Evolutionary conservation across 2,888 invertebrate genomes (phyloP).

Genomic region (Lomographa bimaculata): DNA sequence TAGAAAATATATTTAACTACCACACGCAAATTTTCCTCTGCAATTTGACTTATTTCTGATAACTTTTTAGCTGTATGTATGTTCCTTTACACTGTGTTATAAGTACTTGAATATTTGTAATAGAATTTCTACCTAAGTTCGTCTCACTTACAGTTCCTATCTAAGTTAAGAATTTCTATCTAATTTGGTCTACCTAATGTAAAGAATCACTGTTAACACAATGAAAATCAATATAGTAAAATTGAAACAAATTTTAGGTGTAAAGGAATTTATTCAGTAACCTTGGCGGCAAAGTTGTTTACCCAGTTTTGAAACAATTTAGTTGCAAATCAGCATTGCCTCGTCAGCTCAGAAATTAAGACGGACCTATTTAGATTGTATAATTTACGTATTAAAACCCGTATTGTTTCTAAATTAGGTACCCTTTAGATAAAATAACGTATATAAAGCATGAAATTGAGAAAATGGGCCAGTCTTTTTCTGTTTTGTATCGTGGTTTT

Average conservation of each 20-base stretch:
- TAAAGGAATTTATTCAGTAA: neutral
- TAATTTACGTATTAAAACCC: conserved; percentile 31
- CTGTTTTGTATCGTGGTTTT: conserved; percentile 20
- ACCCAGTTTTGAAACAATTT: conserved; percentile 15
- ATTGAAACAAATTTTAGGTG: too few species aligned
- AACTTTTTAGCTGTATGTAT: too few species aligned
- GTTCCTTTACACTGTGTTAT: too few species aligned
- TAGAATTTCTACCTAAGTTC: too few species aligned
- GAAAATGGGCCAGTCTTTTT: conserved; percentile 25
- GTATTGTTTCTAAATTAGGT: conserved; percentile 28
- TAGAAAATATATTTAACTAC: conserved; percentile 41
- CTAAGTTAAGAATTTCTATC: too few species aligned
- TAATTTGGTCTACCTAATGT: too few species aligned
- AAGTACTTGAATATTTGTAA: too few species aligned
- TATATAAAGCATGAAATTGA: conserved; percentile 26
- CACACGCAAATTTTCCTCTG: too few species aligned
- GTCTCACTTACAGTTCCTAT: too few species aligned
- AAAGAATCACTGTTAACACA: too few species aligned
- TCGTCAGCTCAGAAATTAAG: conserved; percentile 8
- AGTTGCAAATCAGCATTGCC: conserved; percentile 24
- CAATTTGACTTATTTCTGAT: too few species aligned
- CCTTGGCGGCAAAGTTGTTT: conserved; percentile 12
- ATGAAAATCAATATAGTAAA: too few species aligned
- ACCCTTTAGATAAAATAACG: conserved; percentile 22
- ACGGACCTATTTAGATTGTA: conserved; percentile 29